phyloP scores from a whole-genome alignment of 2,888 invertebrate species.

The Hyposoter dolosus region DNA sequence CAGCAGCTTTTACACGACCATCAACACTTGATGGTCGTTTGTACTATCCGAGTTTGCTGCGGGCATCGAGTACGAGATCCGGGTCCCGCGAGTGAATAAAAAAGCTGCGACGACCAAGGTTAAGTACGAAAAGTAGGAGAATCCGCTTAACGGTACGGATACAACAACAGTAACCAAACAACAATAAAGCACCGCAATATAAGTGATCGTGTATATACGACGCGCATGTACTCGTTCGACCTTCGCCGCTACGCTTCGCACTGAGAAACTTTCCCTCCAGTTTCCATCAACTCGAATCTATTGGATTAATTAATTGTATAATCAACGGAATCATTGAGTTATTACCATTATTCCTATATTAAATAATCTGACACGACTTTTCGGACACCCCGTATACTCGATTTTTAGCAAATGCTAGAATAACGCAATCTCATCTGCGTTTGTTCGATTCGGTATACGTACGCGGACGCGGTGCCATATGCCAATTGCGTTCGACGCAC shows the following conservation, averaged over 20 bases:
- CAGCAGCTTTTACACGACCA: background rate
- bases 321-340: too few relatives aligned
- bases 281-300: too few relatives aligned
- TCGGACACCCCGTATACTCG: background rate
- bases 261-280: too few relatives aligned
- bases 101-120: background rate
- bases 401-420: constrained; percentile 58
- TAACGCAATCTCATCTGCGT: constrained; percentile 71
- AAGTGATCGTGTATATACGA: constrained; percentile 35
- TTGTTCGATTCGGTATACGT: constrained; percentile 51
- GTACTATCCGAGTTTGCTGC: too few relatives aligned
- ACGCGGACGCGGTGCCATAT: constrained; percentile 26
- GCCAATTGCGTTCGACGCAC: too few relatives aligned
- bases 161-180: too few relatives aligned
- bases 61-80: constrained; percentile 61
- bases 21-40: too few relatives aligned
- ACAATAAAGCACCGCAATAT: constrained; percentile 35
- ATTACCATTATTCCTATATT: too few relatives aligned
- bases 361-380: too few relatives aligned
- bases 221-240: constrained; percentile 17
- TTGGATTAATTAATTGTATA: too few relatives aligned
- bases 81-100: constrained; percentile 51
- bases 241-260: background rate
- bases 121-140: constrained; percentile 40
- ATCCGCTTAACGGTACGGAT: constrained; percentile 59